Evolutionary conservation across 1,140 invertebrate genomes (phyloP), one percentile per base, ranked within the genome.

Genomic region (Marisa cornuarietis): DNA sequence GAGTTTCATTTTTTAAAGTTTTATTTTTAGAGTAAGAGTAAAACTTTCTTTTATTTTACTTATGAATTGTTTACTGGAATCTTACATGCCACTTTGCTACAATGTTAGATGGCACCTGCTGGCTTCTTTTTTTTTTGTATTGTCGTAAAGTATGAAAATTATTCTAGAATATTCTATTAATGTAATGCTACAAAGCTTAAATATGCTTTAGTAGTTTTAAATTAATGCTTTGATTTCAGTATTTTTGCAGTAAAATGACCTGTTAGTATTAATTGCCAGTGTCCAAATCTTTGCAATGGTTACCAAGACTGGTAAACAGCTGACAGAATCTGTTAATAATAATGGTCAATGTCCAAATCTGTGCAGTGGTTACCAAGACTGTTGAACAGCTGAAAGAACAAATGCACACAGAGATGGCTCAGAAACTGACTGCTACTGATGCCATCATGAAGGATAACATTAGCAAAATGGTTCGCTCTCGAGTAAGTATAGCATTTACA

Each of bases 371-470:
- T 14, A 83, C 87, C n/a, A 87, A 84, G 76, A 80, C 87, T 61
- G 90, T 96, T 88, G 94, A 95, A 86, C 92, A 93, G 79, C 88
- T 95, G 83, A 91, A 94, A 88, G 91, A 93, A 83, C 92, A 95
- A 90, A 87, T 96, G 86, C 93, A 95, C 89, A 89, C 93, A 79
- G 93, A 96, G 86, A 91, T 95, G 20, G 92, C 93, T 24, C 93
- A 94, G 87, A 96, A 96, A 88, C 89, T 95, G 18, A 91, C 92
- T 78, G 92, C 93, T 63, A 94, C 94, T 52, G 96, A 97, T 90
- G 91, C 93, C 63, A 90, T 95, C 66, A 88, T 97, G 16, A 94
- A 95, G 80, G 95, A 96, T 74, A 96, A 95, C 90, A 94, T 97
- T 77, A 92, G 93, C 8, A 95, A 96, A 87, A 89, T 96, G 26